Conservation (phyloP, 2,888 invertebrate genomes). For the Drosophila austrosaltans region DNA sequence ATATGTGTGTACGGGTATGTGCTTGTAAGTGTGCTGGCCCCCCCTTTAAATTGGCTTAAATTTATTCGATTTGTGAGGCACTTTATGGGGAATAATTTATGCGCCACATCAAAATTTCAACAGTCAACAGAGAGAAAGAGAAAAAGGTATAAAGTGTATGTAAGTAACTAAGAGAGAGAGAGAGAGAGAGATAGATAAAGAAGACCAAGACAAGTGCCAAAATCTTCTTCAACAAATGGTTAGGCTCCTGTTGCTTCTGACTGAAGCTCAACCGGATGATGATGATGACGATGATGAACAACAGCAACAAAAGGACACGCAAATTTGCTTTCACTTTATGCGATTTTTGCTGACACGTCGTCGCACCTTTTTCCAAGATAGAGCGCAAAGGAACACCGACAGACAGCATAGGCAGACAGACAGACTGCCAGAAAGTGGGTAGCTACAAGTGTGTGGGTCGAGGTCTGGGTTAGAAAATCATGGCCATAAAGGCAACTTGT, state of each 20-base stretch:
- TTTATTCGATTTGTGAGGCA: constrained; percentile 68
- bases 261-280: constrained; percentile 42
- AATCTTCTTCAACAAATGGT: constrained; percentile 32
- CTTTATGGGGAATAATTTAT: constrained; percentile 63
- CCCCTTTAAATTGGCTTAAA: constrained; percentile 69
- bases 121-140: constrained; percentile 29
- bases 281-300: constrained; percentile 18
- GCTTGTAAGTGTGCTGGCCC: constrained; percentile 24
- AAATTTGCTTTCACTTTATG: constrained; percentile 69
- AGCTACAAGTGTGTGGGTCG: constrained; percentile 9
- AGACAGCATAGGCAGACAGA: constrained; percentile 22
- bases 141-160: neutral
- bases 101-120: constrained; percentile 67
- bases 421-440: constrained; percentile 16
- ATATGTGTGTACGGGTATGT: neutral
- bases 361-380: constrained; percentile 63
- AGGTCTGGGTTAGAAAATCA: constrained; percentile 38
- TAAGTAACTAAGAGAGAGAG: neutral
- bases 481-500: constrained; percentile 62
- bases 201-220: constrained; percentile 37
- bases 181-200: neutral
- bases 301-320: constrained; percentile 48
- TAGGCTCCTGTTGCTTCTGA: constrained; percentile 46
- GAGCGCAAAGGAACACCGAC: neutral
- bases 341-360: constrained; percentile 72